A percentile compares a stretch with the other conserved stretches of the same genome.
Conservation (phyloP, 2,888 invertebrate species). For the Linhomoeus sp. region DNA sequence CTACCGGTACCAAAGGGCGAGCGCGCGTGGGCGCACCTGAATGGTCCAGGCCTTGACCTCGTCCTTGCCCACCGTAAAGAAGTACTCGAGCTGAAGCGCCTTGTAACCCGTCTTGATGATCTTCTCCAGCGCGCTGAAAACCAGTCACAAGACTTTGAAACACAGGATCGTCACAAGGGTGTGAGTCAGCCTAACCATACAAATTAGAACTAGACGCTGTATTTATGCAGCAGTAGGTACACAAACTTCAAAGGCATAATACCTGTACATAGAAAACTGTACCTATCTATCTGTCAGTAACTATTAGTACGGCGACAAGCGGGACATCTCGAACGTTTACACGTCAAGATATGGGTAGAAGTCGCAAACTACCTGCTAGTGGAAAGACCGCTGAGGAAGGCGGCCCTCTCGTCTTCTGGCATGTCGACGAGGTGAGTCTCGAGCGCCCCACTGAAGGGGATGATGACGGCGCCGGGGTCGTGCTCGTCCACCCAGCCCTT, state of each 20-base stretch:
- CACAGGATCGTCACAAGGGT: too few species aligned
- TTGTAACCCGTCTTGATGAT: constrained; percentile 94
- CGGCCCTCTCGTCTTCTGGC: constrained; percentile 49
- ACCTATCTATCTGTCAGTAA: too few species aligned
- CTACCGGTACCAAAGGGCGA: too few species aligned
- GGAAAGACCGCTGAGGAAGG: constrained; percentile 59
- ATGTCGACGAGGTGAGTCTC: constrained; percentile 69
- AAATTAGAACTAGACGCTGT: too few species aligned
- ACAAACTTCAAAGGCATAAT: too few species aligned
- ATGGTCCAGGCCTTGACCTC: constrained; percentile 99
- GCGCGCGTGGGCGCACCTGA: constrained; percentile 50
- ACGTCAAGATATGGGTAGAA: too few species aligned
- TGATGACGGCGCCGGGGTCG: constrained; percentile 75
- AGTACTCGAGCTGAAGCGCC: constrained; percentile 82
- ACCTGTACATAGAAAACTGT: too few species aligned
- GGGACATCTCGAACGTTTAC: too few species aligned
- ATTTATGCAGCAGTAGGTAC: too few species aligned
- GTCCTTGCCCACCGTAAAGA: constrained; percentile 89
- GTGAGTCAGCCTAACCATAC: too few species aligned
- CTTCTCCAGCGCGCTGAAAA: constrained; percentile 60
- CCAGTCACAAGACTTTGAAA: too few species aligned
- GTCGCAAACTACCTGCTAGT: constrained; percentile 68
- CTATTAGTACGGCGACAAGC: too few species aligned
- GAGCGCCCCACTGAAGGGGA: constrained; percentile 84
- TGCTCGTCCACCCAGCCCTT: constrained; percentile 97